phyloP scores from a whole-genome alignment of 2,797 vertebrate genomes.

The Glyptemys insculpta region DNA sequence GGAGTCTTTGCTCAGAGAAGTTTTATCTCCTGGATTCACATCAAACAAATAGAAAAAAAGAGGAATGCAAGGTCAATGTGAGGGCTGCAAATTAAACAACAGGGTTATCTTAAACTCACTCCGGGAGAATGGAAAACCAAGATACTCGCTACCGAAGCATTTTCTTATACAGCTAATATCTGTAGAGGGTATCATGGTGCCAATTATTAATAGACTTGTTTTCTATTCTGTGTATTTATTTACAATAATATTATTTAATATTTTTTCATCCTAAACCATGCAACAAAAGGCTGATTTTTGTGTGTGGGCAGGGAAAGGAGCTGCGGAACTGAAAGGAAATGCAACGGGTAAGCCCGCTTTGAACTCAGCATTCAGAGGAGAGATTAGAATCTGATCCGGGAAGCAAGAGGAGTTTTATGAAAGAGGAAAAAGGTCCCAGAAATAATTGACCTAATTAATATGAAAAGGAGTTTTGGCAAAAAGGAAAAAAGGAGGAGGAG shows the following conservation, averaged over 20 bases:
- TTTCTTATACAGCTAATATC: neutral
- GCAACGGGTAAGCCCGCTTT: neutral
- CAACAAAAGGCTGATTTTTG: neutral
- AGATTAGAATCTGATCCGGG: neutral
- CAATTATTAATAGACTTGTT: neutral
- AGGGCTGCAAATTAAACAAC: constrained; percentile 36
- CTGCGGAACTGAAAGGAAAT: neutral
- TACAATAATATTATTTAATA: neutral
- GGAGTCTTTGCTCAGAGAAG: neutral
- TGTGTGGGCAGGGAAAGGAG: accelerated
- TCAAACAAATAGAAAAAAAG: constrained; percentile 9
- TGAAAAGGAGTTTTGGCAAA: neutral
- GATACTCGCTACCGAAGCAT: constrained; percentile 19
- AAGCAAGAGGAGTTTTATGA: neutral
- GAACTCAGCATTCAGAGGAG: neutral
- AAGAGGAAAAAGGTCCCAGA: neutral
- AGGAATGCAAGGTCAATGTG: constrained; percentile 55
- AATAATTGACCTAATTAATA: neutral
- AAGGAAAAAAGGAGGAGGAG: neutral
- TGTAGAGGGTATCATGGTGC: neutral
- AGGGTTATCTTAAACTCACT: constrained; percentile 50
- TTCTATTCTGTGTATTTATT: neutral
- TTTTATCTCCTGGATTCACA: constrained; percentile 56
- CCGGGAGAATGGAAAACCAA: constrained; percentile 18
- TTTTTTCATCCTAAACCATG: neutral